Base-by-base conservation (phyloP, 2,113 vertebrate species). In the Penelope pileata region DNA sequence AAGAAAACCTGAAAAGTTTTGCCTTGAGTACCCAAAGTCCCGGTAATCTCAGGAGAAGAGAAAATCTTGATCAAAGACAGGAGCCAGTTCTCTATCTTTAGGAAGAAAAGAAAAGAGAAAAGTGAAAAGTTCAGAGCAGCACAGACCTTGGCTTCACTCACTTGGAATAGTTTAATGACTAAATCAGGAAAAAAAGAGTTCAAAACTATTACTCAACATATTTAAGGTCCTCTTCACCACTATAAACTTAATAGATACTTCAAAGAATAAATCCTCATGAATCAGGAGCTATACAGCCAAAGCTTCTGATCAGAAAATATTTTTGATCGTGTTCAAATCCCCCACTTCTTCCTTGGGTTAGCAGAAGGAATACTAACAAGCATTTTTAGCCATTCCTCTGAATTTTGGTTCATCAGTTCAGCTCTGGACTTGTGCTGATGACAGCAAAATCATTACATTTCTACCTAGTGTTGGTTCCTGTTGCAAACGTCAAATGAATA, bases 401-500 rank as follows among this genome's bases (percentile, higher is more conserved):
- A 66, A 80, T 77, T 95, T 94, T 70, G 90, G 58, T 58, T 92
- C 66, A 83, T 93, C 88, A 92, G 86, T 47, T 91, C 54, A 36
- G 34, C 53, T 83, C 53, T 72, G 56, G n/a, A 70, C 64, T 91
- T 73, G 16, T 8, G 68, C 82, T 93, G 79, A 94, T 94, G 91
- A 59, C 59, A 91, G 87, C 82, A 94, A 93, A 93, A 91, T 80
- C 77, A 54, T 78, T 74, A 63, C 15, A 74, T 70, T 83, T 93
- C 84, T 90, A 85, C 56, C 81, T 47, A 40, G 23, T 5, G 29
- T 34, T 81, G 51, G 63, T 78, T 91, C 83, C 82, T 91, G 59
- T 56, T 92, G 83, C 75, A 88, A 86, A 86, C 34, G 1, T 92
- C 91, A 94, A 83, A 95, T 73, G 76, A 96, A 95, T 95, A 95